Conservation (phyloP, 2,888 invertebrate genomes). For the Ryuthela nishihirai region DNA sequence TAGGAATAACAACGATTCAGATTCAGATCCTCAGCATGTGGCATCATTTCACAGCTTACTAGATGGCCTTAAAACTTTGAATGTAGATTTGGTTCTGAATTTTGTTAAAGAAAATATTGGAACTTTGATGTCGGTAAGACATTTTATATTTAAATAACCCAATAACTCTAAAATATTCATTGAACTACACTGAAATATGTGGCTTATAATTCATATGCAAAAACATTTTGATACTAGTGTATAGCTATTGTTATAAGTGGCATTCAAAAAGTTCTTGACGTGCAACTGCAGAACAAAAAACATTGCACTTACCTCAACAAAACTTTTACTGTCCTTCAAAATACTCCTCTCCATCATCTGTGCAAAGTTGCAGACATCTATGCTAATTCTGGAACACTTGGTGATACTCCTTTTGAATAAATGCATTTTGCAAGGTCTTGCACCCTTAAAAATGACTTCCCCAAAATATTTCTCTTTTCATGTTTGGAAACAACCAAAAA, state of each 20-base stretch:
- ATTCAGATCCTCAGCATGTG: conserved; percentile 33
- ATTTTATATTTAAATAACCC: background rate
- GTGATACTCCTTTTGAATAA: too few relatives aligned
- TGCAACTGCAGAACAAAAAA: too few relatives aligned
- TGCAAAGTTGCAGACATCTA: too few relatives aligned
- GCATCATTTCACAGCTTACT: conserved; percentile 43
- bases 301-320: too few relatives aligned
- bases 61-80: conserved; percentile 52
- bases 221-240: background rate
- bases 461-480: too few relatives aligned
- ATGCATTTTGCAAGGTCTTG: too few relatives aligned
- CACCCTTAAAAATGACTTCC: too few relatives aligned
- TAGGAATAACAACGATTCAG: conserved; percentile 46
- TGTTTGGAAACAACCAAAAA: too few relatives aligned
- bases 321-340: too few relatives aligned
- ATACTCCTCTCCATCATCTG: too few relatives aligned
- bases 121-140: conserved; percentile 69
- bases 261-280: too few relatives aligned
- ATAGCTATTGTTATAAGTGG: background rate
- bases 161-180: background rate
- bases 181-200: background rate
- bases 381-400: too few relatives aligned
- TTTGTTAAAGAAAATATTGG: conserved; percentile 89
- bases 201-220: background rate
- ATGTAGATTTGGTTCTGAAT: conserved; percentile 67